A percentile compares a stretch with the other conserved stretches of the same genome.
phyloP scores from a whole-genome alignment of 2,113 vertebrate species.

The Gymnarchus niloticus region DNA sequence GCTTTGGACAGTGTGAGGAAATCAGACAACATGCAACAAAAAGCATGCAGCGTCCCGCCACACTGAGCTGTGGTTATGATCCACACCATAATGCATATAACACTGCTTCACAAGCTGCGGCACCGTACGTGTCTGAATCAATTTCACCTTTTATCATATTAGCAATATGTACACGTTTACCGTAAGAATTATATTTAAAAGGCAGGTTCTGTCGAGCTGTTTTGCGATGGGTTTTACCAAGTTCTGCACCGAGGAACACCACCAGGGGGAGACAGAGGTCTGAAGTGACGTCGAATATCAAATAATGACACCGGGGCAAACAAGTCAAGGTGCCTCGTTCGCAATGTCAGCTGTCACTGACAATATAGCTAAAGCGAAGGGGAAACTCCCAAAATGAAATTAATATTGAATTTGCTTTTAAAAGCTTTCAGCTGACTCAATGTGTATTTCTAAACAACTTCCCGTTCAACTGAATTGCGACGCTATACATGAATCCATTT shows the following conservation, averaged over 20 bases:
- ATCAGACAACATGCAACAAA: not conserved
- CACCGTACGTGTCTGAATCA: no score
- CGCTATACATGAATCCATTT: not conserved
- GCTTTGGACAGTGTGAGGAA: not conserved
- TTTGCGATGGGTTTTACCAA: not conserved
- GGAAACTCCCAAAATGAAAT: not conserved
- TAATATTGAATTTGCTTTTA: not conserved
- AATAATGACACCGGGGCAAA: not conserved
- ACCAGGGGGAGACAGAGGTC: slow-evolving; percentile 48
- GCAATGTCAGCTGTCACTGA: not conserved
- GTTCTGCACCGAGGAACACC: not conserved
- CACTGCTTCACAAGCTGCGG: no score
- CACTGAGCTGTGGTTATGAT: not conserved
- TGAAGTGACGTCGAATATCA: not conserved
- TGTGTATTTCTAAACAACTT: not conserved
- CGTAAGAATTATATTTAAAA: not conserved
- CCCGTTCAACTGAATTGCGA: not conserved
- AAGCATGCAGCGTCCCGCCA: not conserved
- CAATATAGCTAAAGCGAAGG: not conserved
- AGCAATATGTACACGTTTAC: not conserved
- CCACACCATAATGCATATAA: not conserved
- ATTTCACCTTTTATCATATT: not conserved
- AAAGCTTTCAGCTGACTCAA: not conserved
- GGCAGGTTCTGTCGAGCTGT: not conserved
- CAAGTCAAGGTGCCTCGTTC: not conserved